Evolutionary conservation across 2,888 invertebrate genomes (phyloP).

Genomic region (Euspilapteryx auroguttella): DNA sequence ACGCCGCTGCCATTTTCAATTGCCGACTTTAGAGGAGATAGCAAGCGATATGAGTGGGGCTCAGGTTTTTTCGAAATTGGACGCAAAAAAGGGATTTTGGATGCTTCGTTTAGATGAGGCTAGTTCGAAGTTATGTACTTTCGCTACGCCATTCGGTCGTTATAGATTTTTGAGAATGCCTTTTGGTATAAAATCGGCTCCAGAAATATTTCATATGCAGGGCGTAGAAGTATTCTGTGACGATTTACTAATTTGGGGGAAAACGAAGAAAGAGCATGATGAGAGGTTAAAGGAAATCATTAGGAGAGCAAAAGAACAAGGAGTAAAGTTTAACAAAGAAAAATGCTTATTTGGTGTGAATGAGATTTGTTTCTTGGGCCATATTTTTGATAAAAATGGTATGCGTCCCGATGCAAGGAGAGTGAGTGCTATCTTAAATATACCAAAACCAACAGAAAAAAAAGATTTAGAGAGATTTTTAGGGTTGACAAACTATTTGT

Average conservation of each 20-base stretch:
- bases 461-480: slow-evolving; percentile 3
- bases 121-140: slow-evolving; percentile 7
- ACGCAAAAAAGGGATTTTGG: slow-evolving; percentile 8
- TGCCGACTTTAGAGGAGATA: slow-evolving; percentile 8
- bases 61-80: slow-evolving; percentile 6
- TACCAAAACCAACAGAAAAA: neutral
- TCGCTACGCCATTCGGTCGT: slow-evolving; percentile 6
- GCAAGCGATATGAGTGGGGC: slow-evolving; percentile 6
- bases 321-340: slow-evolving; percentile 4
- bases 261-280: slow-evolving; percentile 7
- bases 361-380: neutral
- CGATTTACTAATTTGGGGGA: slow-evolving; percentile 5
- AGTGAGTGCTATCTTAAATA: neutral
- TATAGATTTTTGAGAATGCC: slow-evolving; percentile 7
- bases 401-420: neutral
- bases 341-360: neutral
- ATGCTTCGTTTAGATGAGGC: slow-evolving; percentile 5
- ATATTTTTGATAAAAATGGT: slow-evolving; percentile 1
- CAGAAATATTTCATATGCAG: slow-evolving; percentile 7
- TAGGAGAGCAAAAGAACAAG: slow-evolving; percentile 1
- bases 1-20: slow-evolving; percentile 7
- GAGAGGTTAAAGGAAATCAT: slow-evolving; percentile 4
- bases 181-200: slow-evolving; percentile 6
- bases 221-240: slow-evolving; percentile 6
- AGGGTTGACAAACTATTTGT: slow-evolving; percentile 5